Base-by-base conservation (phyloP, 2,888 invertebrate species). In the Hirtodrosophila histrioides region DNA sequence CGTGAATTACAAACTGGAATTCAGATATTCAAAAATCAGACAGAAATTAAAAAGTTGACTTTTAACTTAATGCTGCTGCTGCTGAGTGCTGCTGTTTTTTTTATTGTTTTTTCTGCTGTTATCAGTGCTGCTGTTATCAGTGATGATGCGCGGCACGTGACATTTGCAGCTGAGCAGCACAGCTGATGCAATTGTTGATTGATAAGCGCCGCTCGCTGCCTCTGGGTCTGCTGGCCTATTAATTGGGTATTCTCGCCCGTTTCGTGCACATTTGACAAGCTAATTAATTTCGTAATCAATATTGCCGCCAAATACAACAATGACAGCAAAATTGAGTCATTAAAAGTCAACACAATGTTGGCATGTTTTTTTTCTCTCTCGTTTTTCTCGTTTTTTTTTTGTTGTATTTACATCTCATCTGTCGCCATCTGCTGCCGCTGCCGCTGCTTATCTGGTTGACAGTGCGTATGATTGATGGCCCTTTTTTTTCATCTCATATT, bases 241-340 rank as follows among this genome's bases (percentile, higher is more conserved):
- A 58, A 63, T 74, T 66, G 68, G 68, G 53, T 50, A 31, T 60
- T 31, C 62, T 65, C 57, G 43, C 61, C 43, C 60, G 53, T 49
- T 53, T 37, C 12, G 58, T 45, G 45, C 72, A 40, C 53, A 53
- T 64, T 69, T 68, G 69, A 83, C 86, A 83, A 80, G 69, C 76
- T 74, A 81, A 84, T 86, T 83, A 81, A 83, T 83, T 83, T 78
- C 58, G 69, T 54, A 78, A 82, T 80, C 86, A 83, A 82, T 84
- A 76, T 69, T 71, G 67, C 46, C 66, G 55, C 58, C 69, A 66
- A 70, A 58, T 36, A 66, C 67, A 66, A 58, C 65, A 51, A 56
- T 66, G 80, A 77, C 75, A 73, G 50, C 73, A 17, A 73, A 83
- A 86, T 80, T 83, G 80, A 86, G 74, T 73, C 76, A 83, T 80